A percentile compares a stretch with the other conserved stretches of the same genome.
These are phyloP conservation scores for Corbicula japonica DNA, from an alignment of 2,888 invertebrate genomes.

Conservation along the genomic window DNA sequence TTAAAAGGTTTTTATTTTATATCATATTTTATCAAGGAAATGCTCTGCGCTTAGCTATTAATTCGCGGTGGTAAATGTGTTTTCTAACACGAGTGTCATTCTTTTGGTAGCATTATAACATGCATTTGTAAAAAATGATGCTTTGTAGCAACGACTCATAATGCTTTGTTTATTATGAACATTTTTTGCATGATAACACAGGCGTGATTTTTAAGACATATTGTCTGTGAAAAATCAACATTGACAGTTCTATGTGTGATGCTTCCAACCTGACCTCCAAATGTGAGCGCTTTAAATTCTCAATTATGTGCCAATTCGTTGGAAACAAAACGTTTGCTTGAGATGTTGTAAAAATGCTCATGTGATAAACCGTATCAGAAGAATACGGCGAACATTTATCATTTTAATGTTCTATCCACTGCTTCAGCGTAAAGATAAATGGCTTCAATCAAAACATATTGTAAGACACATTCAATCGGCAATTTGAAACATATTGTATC, in stretches of 20 bases:
- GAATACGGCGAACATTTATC: constrained; percentile 62
- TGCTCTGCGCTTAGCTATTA: not conserved
- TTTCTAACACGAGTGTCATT: no score
- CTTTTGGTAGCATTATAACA: no score
- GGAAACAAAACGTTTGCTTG: constrained; percentile 50
- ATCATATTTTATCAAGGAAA: constrained; percentile 13
- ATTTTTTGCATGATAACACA: no score
- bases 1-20: constrained; percentile 18
- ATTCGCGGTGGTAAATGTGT: constrained; percentile 49
- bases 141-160: no score
- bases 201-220: no score
- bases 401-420: constrained; percentile 60
- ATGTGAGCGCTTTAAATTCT: constrained; percentile 32
- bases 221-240: no score
- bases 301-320: constrained; percentile 47
- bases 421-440: constrained; percentile 59
- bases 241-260: no score
- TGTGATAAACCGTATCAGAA: constrained; percentile 26
- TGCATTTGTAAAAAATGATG: no score
- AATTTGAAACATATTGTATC: constrained; percentile 69
- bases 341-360: constrained; percentile 24
- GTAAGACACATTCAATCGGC: constrained; percentile 52
- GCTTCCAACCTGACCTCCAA: constrained; percentile 33
- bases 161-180: no score
- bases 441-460: constrained; percentile 52